Evolutionary conservation across 2,113 vertebrate species (phyloP), one percentile per base, ranked within the genome.

Genomic region (Piaya cayana): DNA sequence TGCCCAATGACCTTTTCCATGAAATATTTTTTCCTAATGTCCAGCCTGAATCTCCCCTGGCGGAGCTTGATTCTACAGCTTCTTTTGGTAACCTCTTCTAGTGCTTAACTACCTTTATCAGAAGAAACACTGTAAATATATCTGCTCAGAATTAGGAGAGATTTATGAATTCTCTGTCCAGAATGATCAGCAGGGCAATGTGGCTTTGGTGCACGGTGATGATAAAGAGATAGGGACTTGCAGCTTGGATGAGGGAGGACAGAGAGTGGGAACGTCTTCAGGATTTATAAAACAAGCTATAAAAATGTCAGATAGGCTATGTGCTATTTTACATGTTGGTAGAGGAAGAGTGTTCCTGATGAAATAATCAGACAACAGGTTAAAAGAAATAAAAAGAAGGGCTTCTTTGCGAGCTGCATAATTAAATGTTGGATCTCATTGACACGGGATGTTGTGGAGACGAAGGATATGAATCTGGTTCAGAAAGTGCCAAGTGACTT

Each of bases 381-480:
- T 90, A 63, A 87, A 81, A 92, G 4, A 86, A 86, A 42, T 60
- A 59, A 79, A 95, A 96, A 32, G n/a, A 79, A 89, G 74, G 85
- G 23, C 72, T 88, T 43, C 81, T 91, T 82, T 88, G 84, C 2
- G 2, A 72, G 34, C 29, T 71, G n/a, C 4, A 1, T 72, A 60
- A 68, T 90, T 78, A 75, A 84, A 69, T 79, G 65, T 43, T 79
- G 47, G 70, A 18, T 88, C 42, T 93, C 21, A 12, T 52, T 58
- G 58, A n/a, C 78, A 76, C 11, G 56, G 49, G 47, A 58, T 78
- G 49, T 22, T 62, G 47, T 64, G 37, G 67, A 76, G 19, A 85
- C 49, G 26, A 72, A 56, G 75, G 14, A 30, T 79, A 39, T 55
- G 13, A 45, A 43, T 56, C 1, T n/a, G 1, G 37, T 85, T 94